Evolutionary conservation across 2,888 invertebrate species (phyloP).

Genomic region (Stegophylla sp.): DNA sequence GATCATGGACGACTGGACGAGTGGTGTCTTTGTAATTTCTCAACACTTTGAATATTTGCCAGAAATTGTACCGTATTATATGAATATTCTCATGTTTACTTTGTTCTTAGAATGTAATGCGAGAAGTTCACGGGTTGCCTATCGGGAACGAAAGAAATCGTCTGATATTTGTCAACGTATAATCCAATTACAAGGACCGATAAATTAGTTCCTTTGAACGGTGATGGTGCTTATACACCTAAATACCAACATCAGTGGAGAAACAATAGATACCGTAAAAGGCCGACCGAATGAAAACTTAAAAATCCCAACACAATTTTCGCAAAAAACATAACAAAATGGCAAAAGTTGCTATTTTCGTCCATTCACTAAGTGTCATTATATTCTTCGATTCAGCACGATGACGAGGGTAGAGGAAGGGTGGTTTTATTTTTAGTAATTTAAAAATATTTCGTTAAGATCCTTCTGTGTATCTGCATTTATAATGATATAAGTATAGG

Average conservation of each 20-base stretch:
- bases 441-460: too few species aligned
- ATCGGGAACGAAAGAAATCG: not conserved
- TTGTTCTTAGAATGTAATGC: constrained; percentile 13
- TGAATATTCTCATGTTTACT: constrained; percentile 8
- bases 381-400: not conserved
- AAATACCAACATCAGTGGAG: not conserved
- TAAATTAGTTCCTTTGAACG: constrained; percentile 16
- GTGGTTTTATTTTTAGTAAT: not conserved
- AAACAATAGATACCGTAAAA: not conserved
- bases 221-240: not conserved
- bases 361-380: not conserved
- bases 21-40: not conserved
- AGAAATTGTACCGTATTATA: not conserved
- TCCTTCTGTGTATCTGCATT: too few species aligned
- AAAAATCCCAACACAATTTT: not conserved
- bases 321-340: not conserved
- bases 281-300: not conserved
- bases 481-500: too few species aligned
- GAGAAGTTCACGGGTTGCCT: constrained; percentile 17
- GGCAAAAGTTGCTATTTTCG: not conserved
- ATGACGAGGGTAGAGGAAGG: not conserved
- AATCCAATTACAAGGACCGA: constrained; percentile 37
- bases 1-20: not conserved
- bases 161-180: constrained; percentile 31
- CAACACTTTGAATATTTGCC: not conserved